Evolutionary conservation across 2,113 vertebrate genomes (phyloP), one percentile per base, ranked within the genome.

Genomic region (Sakesphorus luctuosus): DNA sequence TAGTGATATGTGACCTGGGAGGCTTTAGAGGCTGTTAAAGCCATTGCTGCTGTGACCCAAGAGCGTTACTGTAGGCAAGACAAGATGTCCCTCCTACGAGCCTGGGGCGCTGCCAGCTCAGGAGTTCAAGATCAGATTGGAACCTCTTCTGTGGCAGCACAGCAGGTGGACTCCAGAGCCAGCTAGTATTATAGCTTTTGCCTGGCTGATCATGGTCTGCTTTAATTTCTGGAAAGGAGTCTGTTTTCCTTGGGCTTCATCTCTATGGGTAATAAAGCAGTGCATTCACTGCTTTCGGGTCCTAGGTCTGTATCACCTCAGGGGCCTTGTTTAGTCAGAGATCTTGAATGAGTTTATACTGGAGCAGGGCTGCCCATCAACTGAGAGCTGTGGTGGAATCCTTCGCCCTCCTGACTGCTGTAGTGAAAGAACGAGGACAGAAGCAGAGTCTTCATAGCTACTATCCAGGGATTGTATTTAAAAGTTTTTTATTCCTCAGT

Each of bases 171-270:
- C 31, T 75, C 71, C 59, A 15, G 14, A 87, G 65, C 47, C 36
- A 91, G 49, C 43, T 68, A 52, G 46, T 65, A 35, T 71, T 81
- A 81, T 29, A 79, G 46, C 33, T 94, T 94, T 84, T 55, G 55
- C 84, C 68, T 93, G 90, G 43, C 84, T 90, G 52, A 77, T 40
- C 35, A 20, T 53, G 82, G 35, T 66, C 84, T 91, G 77, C 87
- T 76, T 93, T 79, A 50, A 40, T 90, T 92, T 68, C 78, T 96
- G 92, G 94, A 93, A 90, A 62, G 53, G 10, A 87, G 55, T 53
- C 31, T 95, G 77, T 94, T 97, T 96, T 73, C 65, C 71, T 94
- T 97, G 89, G 85, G 76, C 74, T 94, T 91, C 85, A 29, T 78
- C 46, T 93, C 89, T 90, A 5, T 18, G 43, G 8, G 17, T 66